A percentile compares a stretch with the other conserved stretches of the same genome.
These are phyloP conservation scores for Dipodomys stephensi DNA, from an alignment of 2,113 vertebrate genomes.

Conservation along the genomic window DNA sequence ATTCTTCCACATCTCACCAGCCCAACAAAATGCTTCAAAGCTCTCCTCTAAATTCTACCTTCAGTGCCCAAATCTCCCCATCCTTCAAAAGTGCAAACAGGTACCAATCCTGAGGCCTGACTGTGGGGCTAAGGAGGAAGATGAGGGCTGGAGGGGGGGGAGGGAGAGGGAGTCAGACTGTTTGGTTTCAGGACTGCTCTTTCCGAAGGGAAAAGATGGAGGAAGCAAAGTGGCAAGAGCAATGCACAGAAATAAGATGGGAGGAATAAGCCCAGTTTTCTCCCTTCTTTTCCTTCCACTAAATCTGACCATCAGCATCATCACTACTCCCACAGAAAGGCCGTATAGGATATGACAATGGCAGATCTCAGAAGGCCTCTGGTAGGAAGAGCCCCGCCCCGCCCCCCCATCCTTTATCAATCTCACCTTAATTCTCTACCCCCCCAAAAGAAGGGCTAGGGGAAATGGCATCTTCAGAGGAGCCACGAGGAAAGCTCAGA, in stretches of 20 bases:
- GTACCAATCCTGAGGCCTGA: background rate
- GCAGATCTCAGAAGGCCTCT: background rate
- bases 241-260: background rate
- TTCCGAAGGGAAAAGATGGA: background rate
- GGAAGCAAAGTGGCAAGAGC: background rate
- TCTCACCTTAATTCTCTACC: background rate
- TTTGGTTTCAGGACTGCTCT: background rate
- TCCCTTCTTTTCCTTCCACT: background rate
- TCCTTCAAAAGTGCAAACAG: background rate
- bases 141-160: no score
- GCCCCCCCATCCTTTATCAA: background rate
- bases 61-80: background rate
- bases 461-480: background rate
- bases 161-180: background rate
- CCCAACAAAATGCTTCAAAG: background rate
- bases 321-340: background rate
- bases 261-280: background rate
- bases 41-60: background rate
- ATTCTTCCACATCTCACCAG: background rate
- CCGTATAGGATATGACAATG: no score
- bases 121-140: background rate
- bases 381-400: background rate
- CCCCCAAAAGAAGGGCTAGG: background rate
- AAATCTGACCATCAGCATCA: background rate
- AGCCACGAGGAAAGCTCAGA: conserved; percentile 17